phyloP scores from a whole-genome alignment of 2,888 invertebrate genomes.

The Antheraea yamamai region DNA sequence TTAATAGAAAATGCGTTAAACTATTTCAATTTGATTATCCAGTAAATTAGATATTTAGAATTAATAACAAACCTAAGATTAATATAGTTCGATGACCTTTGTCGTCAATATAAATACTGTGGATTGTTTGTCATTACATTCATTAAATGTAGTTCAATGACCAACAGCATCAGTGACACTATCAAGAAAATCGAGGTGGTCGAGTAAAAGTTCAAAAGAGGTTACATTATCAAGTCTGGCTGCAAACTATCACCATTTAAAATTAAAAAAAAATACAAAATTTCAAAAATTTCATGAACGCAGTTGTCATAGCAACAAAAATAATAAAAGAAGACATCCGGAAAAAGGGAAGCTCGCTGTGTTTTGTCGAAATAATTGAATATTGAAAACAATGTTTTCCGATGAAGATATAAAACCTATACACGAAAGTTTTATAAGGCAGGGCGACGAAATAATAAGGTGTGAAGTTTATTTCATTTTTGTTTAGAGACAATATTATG shows the following conservation, averaged over 20 bases:
- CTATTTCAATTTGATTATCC: neutral
- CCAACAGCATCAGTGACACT: neutral
- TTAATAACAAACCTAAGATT: neutral
- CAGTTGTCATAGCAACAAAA: conserved; percentile 64
- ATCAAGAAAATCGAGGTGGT: neutral
- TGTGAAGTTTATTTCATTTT: conserved; percentile 42
- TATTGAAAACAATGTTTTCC: conserved; percentile 77
- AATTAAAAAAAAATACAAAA: conserved; percentile 37
- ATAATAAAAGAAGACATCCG: conserved; percentile 56
- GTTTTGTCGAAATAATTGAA: conserved; percentile 78
- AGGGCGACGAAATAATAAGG: conserved; percentile 77
- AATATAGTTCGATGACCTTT: neutral
- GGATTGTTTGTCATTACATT: neutral
- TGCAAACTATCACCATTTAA: conserved; percentile 23
- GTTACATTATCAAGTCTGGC: conserved; percentile 36
- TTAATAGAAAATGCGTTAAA: too few relatives aligned
- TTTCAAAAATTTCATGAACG: conserved; percentile 43
- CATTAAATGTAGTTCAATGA: neutral
- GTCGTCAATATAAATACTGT: neutral
- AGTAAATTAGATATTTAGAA: neutral
- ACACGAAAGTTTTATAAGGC: conserved; percentile 65
- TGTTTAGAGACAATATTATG: conserved; percentile 44
- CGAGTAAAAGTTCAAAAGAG: conserved; percentile 52
- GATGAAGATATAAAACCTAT: conserved; percentile 78
- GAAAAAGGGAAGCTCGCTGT: conserved; percentile 64